A percentile compares a stretch with the other conserved stretches of the same genome.
Evolutionary conservation across 1,140 invertebrate species (phyloP).

Genomic region (Heliconius hermathena): DNA sequence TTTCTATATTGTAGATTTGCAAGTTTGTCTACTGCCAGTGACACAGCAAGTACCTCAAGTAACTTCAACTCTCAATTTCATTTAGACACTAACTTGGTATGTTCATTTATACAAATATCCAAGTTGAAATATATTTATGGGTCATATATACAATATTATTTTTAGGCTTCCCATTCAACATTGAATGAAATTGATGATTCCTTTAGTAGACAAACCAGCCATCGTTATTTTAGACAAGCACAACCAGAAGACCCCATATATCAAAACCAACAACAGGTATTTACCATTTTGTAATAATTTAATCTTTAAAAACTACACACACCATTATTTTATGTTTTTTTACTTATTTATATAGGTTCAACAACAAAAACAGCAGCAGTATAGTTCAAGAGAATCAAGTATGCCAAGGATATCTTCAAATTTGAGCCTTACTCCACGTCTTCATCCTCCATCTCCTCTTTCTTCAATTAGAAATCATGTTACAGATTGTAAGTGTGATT

Average conservation of each 20-base stretch:
- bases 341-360: constrained; percentile 55
- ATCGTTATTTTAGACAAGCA: constrained; percentile 69
- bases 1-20: constrained; percentile 83
- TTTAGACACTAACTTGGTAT: constrained; percentile 69
- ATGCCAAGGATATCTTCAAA: constrained; percentile 70
- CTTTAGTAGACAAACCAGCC: constrained; percentile 76
- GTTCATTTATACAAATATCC: constrained; percentile 5
- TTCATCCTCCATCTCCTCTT: constrained; percentile 71
- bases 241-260: constrained; percentile 78
- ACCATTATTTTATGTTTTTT: neutral
- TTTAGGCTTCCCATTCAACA: constrained; percentile 73
- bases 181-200: constrained; percentile 77
- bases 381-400: constrained; percentile 71
- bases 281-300: neutral
- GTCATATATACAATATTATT: constrained; percentile 16
- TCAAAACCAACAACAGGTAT: constrained; percentile 80
- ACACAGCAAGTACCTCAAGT: constrained; percentile 67
- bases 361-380: constrained; percentile 75
- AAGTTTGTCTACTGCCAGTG: constrained; percentile 84
- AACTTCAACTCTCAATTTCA: constrained; percentile 73
- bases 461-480: constrained; percentile 63
- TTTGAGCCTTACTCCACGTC: constrained; percentile 63
- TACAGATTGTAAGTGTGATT: constrained; percentile 63
- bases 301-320: neutral
- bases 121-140: neutral